Evolutionary conservation across 2,888 invertebrate genomes (phyloP).

Genomic region (Pocota personata): DNA sequence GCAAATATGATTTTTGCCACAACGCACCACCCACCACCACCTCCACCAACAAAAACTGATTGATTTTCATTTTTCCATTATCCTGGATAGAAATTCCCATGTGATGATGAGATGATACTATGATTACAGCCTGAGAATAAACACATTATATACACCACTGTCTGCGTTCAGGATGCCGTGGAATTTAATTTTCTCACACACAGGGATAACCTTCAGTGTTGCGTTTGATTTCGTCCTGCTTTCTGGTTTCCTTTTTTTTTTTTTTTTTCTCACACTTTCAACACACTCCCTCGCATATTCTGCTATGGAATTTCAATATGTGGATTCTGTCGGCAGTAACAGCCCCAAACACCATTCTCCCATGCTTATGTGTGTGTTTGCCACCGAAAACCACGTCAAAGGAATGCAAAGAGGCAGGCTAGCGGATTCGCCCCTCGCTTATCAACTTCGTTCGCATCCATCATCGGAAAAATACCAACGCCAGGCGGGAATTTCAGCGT

Average conservation of each 20-base stretch:
- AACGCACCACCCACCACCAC: not conserved
- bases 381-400: conserved; percentile 42
- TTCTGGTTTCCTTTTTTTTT: not conserved
- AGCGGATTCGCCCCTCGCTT: not conserved
- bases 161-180: conserved; percentile 55
- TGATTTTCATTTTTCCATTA: conserved; percentile 56
- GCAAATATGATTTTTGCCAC: not conserved
- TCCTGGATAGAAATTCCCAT: conserved; percentile 12
- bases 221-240: conserved; percentile 55
- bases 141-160: conserved; percentile 17
- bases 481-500: conserved; percentile 36
- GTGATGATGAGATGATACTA: conserved; percentile 48
- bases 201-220: conserved; percentile 53
- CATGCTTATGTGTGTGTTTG: not conserved
- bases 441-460: conserved; percentile 57
- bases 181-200: conserved; percentile 70
- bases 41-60: conserved; percentile 9
- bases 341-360: not conserved
- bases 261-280: not conserved
- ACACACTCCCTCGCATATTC: conserved; percentile 3
- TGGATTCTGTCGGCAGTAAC: conserved; percentile 19
- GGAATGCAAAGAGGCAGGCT: conserved; percentile 14
- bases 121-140: conserved; percentile 36
- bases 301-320: conserved; percentile 66
- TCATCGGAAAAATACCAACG: conserved; percentile 62